Evolutionary conservation across 2,113 vertebrate species (phyloP), one percentile per base, ranked within the genome.

Genomic region (Aldabrachelys gigantea): DNA sequence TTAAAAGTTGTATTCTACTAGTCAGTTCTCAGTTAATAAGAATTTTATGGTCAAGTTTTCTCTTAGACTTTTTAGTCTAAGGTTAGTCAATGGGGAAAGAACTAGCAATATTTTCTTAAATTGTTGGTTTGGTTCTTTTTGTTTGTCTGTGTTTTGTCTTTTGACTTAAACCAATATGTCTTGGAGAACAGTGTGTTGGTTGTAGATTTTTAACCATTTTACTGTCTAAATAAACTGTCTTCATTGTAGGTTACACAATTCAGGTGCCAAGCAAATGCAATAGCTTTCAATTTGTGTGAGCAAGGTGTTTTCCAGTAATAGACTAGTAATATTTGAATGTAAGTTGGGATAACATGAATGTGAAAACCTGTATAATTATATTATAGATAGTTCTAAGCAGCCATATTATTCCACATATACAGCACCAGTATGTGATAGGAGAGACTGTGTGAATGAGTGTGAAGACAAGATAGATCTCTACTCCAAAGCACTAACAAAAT

Each of bases 21-120:
- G 8, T 17, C 8, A 14, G 2, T 2, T 47, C 27, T 11, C 21
- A 22, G 56, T 5, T 2, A 1, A 2, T 4, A 2, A 6, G 5
- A 78, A 14, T 3, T 5, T 19, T 22, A 87, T 56, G 65, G 24
- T 41, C 3, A 5, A 3, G 80, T 11, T 29, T 17, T 1, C 24
- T 53, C 79, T 80, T 12, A 53, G 17, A 80, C 9, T n/a, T 35
- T 75, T 80, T 56, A 85, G 69, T 21, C 8, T 22, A 38, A 21
- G 50, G 8, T 47, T 47, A 35, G 65, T 35, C 38, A 52, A 82
- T 62, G 47, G n/a, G 69, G 65, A 62, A 72, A 9, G 52, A 83
- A 35, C 38, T 12, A 59, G 35, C 49, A 84, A 10, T 84, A 35
- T 85, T 75, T 83, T 92, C 57, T 72, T 12, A 35, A 80, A n/a